phyloP scores from a whole-genome alignment of 2,797 vertebrate species.

The Erpetoichthys calabaricus region DNA sequence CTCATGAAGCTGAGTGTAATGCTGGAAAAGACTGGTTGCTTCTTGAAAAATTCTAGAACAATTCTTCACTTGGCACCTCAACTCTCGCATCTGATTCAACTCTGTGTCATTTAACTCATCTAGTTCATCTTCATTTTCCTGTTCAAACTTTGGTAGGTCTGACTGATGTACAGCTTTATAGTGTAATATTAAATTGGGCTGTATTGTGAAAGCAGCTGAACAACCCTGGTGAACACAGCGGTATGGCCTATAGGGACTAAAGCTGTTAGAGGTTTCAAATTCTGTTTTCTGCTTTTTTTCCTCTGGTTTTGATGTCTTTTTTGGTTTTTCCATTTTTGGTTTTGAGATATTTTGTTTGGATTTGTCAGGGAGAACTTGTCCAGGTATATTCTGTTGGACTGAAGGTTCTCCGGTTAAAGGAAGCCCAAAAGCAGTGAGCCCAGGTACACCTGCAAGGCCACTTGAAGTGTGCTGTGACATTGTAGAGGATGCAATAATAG shows the following conservation, averaged over 20 bases:
- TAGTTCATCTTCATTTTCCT: constrained; percentile 62
- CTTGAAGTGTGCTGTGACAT: constrained; percentile 7
- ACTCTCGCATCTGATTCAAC: constrained; percentile 56
- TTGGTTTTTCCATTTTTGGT: constrained; percentile 22
- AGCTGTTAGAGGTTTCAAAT: constrained; percentile 36
- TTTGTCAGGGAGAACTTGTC: constrained; percentile 1
- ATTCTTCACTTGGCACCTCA: constrained; percentile 82
- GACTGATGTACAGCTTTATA: constrained; percentile 89
- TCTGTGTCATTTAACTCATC: constrained; percentile 51
- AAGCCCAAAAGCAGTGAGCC: constrained; percentile 11
- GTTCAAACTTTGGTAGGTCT: constrained; percentile 63
- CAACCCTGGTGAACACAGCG: constrained; percentile 88
- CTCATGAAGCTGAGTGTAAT: constrained; percentile 82
- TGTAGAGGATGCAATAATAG: constrained; percentile 11
- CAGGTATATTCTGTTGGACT: constrained; percentile 4
- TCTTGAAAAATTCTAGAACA: constrained; percentile 87
- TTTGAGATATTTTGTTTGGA: constrained; percentile 19
- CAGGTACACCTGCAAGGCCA: background rate
- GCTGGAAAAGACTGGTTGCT: constrained; percentile 74
- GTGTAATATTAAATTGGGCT: constrained; percentile 92
- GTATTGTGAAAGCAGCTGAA: constrained; percentile 84
- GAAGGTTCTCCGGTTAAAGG: constrained; percentile 16
- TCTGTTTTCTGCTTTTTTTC: constrained; percentile 53
- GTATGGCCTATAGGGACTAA: constrained; percentile 78
- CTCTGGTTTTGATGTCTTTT: constrained; percentile 36